Evolutionary conservation across 1,140 invertebrate species (phyloP).

Genomic region (Halictus rubicundus): DNA sequence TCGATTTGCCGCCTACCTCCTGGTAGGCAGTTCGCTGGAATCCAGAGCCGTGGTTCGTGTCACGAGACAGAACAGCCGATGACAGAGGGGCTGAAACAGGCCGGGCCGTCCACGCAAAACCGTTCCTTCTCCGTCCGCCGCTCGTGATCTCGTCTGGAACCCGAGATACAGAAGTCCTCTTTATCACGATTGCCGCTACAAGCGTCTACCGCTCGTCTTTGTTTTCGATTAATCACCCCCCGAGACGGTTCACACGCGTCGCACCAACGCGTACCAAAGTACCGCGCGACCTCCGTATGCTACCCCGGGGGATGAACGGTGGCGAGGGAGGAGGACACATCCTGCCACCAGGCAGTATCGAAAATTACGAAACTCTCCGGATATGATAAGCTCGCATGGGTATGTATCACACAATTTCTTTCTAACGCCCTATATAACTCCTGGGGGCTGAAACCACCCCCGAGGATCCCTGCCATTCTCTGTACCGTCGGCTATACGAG

Average conservation of each 20-base stretch:
- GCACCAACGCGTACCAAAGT: background rate
- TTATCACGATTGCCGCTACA: constrained; percentile 44
- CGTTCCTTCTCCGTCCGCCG: background rate
- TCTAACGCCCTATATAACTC: no score
- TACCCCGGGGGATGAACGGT: background rate
- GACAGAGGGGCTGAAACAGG: constrained; percentile 6
- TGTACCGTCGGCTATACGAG: no score
- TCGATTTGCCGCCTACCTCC: constrained; percentile 27
- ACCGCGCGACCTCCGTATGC: background rate
- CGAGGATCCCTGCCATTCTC: no score
- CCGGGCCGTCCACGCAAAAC: constrained; percentile 3
- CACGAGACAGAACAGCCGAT: constrained; percentile 36
- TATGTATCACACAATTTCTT: no score
- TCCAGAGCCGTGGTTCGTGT: constrained; percentile 39
- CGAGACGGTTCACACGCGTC: background rate
- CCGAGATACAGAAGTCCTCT: constrained; percentile 47
- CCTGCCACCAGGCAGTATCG: no score
- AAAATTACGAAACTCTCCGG: no score
- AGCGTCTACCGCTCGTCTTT: constrained; percentile 5
- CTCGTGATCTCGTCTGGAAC: constrained; percentile 46
- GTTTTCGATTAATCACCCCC: background rate
- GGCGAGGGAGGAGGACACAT: background rate
- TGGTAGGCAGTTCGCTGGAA: constrained; percentile 45
- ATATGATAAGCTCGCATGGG: no score
- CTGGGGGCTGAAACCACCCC: no score